Base-by-base conservation (phyloP, 2,797 vertebrate species). In the Clarias platycephalus region DNA sequence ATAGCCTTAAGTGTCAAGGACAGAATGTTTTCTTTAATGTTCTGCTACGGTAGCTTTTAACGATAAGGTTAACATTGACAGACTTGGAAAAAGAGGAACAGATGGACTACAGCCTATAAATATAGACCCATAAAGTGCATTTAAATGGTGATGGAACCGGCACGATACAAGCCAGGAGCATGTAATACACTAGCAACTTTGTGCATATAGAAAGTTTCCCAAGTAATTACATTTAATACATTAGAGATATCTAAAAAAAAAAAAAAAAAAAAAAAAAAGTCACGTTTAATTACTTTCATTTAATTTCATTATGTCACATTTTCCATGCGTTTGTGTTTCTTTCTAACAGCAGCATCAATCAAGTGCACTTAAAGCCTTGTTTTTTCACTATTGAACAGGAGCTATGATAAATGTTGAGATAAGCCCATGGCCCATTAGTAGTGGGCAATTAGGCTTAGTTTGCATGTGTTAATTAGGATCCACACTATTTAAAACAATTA, bases 391-490 rank as follows among this genome's bases (percentile, higher is more conserved):
- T 87, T 86, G 87, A 86, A 63, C 60, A 74, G 84, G 68, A 84
- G 83, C 78, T 63, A 85, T 88, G 88, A 88, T 88, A 76, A 88
- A 89, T 87, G 57, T 85, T 84, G 83, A 87, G 75, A 88, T 86
- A 86, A 78, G 74, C 83, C 81, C 67, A 86, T 93, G 94, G 93
- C 91, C 93, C 95, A 96, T 96, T 96, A 96, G 94, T 94, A 95
- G 94, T 94, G 94, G 94, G 95, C 94, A 96, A 96, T 96, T 96
- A 96, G 94, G 94, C 93, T 95, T 95, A 93, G 96, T 96, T 96
- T 96, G 95, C 95, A 96, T 96, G 95, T 96, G 96, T 96, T 96
- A 96, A 96, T 96, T 96, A 96, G 95, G 95, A 96, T 95, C 90
- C 93, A 96, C 94, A 93, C 94, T 94, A 95, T 96, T 96, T 95